Evolutionary conservation across 2,888 invertebrate genomes (phyloP).

Genomic region (Clusia tigrina): DNA sequence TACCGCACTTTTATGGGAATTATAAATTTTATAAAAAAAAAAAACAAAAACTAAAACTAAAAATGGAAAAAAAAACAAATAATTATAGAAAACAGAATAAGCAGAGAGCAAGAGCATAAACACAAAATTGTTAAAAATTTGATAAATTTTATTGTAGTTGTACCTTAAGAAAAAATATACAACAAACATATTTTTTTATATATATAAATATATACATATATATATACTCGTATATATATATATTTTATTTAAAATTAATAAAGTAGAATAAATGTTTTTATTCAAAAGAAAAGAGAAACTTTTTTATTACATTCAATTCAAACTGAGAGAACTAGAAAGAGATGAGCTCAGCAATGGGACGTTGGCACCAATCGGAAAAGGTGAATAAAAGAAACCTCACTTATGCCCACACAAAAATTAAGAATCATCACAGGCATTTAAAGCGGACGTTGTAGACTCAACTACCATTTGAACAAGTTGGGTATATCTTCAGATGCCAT

Average conservation of each 20-base stretch:
- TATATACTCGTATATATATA: no score
- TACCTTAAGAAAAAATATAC: neutral
- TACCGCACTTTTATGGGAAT: neutral
- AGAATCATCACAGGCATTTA: no score
- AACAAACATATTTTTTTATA: neutral
- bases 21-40: neutral
- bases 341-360: no score
- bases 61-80: neutral
- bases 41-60: neutral
- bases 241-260: neutral
- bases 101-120: neutral
- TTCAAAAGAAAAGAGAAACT: constrained; percentile 4
- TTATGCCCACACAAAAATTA: no score
- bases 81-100: no score
- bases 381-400: no score
- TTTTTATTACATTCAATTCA: neutral
- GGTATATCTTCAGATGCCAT: no score
- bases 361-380: no score
- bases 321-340: neutral
- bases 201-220: neutral
- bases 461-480: no score
- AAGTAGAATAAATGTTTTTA: constrained; percentile 10
- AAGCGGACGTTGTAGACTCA: no score
- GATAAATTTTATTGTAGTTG: neutral
- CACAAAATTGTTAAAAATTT: constrained; percentile 7